A percentile compares a stretch with the other conserved stretches of the same genome.
These are phyloP conservation scores for Chrysaora quinquecirrha DNA, from an alignment of 30 jellyfish, hydroid and myxozoan genomes.

Conservation along the genomic window DNA sequence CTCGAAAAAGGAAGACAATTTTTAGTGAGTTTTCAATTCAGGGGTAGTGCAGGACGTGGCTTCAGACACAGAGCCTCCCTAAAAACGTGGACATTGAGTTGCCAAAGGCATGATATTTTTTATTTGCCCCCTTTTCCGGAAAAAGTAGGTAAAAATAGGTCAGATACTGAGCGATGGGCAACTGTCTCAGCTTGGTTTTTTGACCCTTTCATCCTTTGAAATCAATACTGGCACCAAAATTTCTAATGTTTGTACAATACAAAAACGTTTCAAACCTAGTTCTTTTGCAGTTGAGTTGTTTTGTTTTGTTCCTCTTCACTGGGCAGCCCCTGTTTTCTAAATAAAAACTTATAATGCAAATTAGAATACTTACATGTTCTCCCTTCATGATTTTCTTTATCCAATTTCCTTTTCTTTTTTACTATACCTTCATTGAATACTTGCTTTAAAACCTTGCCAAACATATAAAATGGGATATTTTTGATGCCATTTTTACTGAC, in stretches of 20 bases:
- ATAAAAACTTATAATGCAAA: not conserved
- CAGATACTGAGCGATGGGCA: constrained; percentile 1
- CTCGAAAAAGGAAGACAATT: not conserved
- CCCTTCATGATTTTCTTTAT: not conserved
- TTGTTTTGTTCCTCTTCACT: not conserved
- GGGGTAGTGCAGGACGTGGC: not conserved
- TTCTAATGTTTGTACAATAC: not conserved
- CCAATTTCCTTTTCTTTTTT: not conserved
- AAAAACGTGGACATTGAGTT: not conserved
- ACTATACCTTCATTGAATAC: not conserved
- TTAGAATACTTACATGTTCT: not conserved
- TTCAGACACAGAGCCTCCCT: not conserved
- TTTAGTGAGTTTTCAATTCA: not conserved
- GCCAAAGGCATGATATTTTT: too few species aligned
- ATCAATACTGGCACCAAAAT: not conserved
- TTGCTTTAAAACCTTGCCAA: constrained; percentile 1
- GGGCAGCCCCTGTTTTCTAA: constrained; percentile 1
- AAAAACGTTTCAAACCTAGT: not conserved
- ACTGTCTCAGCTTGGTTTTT: not conserved
- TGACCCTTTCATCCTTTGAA: constrained; percentile 1
- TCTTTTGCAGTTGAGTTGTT: not conserved
- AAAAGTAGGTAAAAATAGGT: not conserved
- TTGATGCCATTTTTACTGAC: not conserved
- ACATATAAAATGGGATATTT: not conserved
- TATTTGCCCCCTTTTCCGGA: too few species aligned